These are phyloP conservation scores for Ptilonorhynchus violaceus DNA, from an alignment of 2,113 vertebrate species.

Conservation along the genomic window DNA sequence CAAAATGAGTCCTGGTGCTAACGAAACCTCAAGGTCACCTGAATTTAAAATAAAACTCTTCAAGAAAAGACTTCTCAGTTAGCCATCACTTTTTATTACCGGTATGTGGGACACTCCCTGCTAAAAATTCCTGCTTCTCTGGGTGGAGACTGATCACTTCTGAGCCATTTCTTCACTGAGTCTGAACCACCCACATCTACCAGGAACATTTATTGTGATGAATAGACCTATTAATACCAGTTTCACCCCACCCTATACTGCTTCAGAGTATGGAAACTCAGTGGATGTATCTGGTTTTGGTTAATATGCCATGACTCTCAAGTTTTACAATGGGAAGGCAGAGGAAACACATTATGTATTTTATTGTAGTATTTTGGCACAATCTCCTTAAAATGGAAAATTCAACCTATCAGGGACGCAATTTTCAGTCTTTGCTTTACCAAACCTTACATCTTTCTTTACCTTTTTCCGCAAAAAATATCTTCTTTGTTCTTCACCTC, in stretches of 20 bases:
- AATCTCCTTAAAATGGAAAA: slow-evolving; percentile 8
- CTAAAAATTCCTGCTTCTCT: slow-evolving; percentile 21
- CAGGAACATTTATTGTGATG: slow-evolving; percentile 49
- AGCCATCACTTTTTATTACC: slow-evolving; percentile 17
- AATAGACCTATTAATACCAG: slow-evolving; percentile 58
- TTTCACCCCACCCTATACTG: slow-evolving; percentile 39
- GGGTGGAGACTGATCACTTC: slow-evolving; percentile 51
- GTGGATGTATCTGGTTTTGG: slow-evolving; percentile 46
- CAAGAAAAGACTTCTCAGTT: neutral
- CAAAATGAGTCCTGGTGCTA: neutral
- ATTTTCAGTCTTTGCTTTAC: neutral
- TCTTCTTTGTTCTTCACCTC: neutral
- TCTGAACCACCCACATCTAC: slow-evolving; percentile 45
- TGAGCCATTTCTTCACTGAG: slow-evolving; percentile 45
- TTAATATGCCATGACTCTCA: slow-evolving; percentile 23
- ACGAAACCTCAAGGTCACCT: neutral
- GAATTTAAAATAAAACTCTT: slow-evolving; percentile 15
- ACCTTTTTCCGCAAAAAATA: neutral
- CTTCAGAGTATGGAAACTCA: slow-evolving; percentile 48
- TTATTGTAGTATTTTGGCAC: neutral
- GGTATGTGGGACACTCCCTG: slow-evolving; percentile 25
- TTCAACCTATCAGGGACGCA: neutral
- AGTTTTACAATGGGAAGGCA: slow-evolving; percentile 47
- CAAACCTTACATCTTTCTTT: neutral
- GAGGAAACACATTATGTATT: slow-evolving; percentile 26